Percentiles rank a stretch among this genome's conserved stretches.
Conservation (phyloP, 2,888 invertebrate genomes). For the Eudasyphora cyanicolor region DNA sequence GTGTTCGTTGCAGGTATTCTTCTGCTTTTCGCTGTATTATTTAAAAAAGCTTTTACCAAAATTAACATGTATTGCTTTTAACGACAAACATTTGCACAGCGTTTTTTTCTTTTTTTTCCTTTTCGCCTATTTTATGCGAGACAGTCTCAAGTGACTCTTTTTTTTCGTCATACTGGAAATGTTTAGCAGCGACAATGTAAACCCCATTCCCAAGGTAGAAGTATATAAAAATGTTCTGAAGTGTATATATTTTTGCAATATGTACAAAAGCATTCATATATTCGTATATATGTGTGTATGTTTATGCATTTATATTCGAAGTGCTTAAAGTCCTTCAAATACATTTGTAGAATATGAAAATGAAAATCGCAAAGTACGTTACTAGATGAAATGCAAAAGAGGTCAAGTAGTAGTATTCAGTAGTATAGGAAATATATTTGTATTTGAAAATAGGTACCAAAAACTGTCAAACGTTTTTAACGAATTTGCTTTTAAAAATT, state of each 20-base stretch:
- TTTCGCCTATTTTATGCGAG: constrained; percentile 16
- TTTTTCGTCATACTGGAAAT: not conserved
- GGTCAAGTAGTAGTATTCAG: not conserved
- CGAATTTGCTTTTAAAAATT: no score
- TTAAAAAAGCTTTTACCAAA: constrained; percentile 24
- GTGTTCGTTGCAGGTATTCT: not conserved
- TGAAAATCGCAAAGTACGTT: constrained; percentile 22
- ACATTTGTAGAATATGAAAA: constrained; percentile 19
- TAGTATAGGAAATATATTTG: not conserved
- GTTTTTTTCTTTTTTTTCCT: no score
- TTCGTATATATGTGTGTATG: not conserved
- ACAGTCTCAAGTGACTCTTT: constrained; percentile 55
- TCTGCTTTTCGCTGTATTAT: not conserved
- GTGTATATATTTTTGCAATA: not conserved
- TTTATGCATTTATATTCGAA: constrained; percentile 9
- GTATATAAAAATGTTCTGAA: not conserved
- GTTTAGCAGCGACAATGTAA: constrained; percentile 17
- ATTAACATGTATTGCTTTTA: constrained; percentile 36
- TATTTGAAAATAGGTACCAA: no score
- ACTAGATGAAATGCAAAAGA: not conserved
- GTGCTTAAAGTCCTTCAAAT: constrained; percentile 43
- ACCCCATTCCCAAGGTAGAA: not conserved
- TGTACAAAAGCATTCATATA: not conserved
- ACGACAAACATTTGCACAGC: constrained; percentile 20
- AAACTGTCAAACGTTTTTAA: no score